A percentile compares a stretch with the other conserved stretches of the same genome.
phyloP scores from a whole-genome alignment of 1,140 invertebrate species.

The Drosophila ogumai region DNA sequence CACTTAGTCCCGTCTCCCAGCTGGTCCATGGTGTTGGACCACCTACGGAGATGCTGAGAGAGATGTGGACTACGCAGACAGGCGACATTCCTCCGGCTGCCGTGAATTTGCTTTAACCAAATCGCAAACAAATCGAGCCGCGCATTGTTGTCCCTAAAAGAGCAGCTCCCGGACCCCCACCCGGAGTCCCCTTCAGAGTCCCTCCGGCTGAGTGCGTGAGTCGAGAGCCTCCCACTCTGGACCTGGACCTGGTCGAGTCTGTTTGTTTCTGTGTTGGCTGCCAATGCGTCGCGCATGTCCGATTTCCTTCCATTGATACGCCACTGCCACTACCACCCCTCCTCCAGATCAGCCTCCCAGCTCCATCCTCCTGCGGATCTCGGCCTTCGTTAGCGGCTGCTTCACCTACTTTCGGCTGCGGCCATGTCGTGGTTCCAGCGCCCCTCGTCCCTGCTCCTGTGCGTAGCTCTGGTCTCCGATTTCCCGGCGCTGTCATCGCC shows the following conservation, averaged over 20 bases:
- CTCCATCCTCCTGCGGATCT: not conserved
- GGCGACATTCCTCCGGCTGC: conserved; percentile 40
- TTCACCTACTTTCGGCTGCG: conserved; percentile 72
- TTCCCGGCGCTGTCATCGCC: conserved; percentile 73
- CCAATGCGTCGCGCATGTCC: conserved; percentile 76
- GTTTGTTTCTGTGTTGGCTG: conserved; percentile 62
- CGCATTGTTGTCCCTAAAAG: conserved; percentile 72
- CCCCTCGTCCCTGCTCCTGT: conserved; percentile 13
- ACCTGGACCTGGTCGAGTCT: conserved; percentile 19
- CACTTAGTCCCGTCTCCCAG: conserved; percentile 11
- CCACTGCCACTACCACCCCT: conserved; percentile 6
- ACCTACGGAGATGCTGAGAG: conserved; percentile 45
- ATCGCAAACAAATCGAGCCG: conserved; percentile 75
- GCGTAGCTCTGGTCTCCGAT: conserved; percentile 52
- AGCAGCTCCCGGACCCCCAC: not conserved
- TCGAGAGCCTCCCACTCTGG: conserved; percentile 57
- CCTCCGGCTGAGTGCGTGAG: conserved; percentile 50
- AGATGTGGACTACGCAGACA: conserved; percentile 17
- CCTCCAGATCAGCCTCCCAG: not conserved
- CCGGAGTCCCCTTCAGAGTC: not conserved
- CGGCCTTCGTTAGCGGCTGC: conserved; percentile 53
- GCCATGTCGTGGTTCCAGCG: conserved; percentile 41
- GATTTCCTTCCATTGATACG: conserved; percentile 74
- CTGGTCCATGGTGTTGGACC: conserved; percentile 42
- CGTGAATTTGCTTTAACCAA: conserved; percentile 71